These are phyloP conservation scores for Astyanax mexicanus DNA, from an alignment of 2,797 vertebrate species.

Conservation along the genomic window DNA sequence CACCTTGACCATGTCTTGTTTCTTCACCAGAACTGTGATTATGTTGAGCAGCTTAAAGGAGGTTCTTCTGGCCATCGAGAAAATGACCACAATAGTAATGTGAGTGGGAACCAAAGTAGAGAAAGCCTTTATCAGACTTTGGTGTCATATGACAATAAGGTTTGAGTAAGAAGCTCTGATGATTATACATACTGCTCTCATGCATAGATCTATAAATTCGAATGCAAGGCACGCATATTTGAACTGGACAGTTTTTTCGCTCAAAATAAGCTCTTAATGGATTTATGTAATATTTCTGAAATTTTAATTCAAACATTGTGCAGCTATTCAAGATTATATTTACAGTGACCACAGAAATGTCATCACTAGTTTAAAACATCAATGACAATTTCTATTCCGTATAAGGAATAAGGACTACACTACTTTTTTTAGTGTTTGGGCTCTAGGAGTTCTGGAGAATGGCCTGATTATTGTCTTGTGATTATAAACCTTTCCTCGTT, in stretches of 20 bases:
- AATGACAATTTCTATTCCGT: slow-evolving; percentile 27
- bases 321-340: slow-evolving; percentile 42
- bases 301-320: slow-evolving; percentile 29
- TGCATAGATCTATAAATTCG: not conserved
- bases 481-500: slow-evolving; percentile 31
- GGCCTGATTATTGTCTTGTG: slow-evolving; percentile 19
- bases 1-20: slow-evolving; percentile 73
- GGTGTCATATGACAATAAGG: slow-evolving; percentile 63
- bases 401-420: slow-evolving; percentile 34
- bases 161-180: slow-evolving; percentile 40
- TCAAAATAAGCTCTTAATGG: slow-evolving; percentile 7
- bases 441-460: slow-evolving; percentile 45
- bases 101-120: slow-evolving; percentile 59
- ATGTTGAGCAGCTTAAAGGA: slow-evolving; percentile 65
- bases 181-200: not conserved
- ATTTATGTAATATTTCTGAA: slow-evolving; percentile 12
- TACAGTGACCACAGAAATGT: slow-evolving; percentile 20
- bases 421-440: slow-evolving; percentile 41
- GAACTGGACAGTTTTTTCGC: slow-evolving; percentile 9
- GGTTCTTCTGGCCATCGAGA: slow-evolving; percentile 44
- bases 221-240: slow-evolving; percentile 13
- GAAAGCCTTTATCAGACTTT: slow-evolving; percentile 66
- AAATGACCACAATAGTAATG: slow-evolving; percentile 43
- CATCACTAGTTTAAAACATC: slow-evolving; percentile 24
- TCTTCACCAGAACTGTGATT: slow-evolving; percentile 74